A percentile compares a stretch with the other conserved stretches of the same genome.
Evolutionary conservation across 1,140 invertebrate genomes (phyloP).

Genomic region (Bombyx mandarina): DNA sequence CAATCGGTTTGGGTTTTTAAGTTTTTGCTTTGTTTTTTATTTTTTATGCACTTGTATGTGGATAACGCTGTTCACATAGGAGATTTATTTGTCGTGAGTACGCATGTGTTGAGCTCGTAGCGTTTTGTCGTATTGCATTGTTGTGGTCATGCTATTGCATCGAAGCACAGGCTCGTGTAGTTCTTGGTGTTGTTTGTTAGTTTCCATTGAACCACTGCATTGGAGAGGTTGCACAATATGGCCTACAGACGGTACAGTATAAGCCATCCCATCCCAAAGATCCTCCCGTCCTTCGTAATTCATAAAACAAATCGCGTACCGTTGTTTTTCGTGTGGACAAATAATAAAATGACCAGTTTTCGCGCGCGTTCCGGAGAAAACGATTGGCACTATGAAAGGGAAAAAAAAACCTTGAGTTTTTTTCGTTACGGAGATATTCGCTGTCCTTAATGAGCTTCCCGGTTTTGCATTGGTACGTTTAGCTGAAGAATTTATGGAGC

Average conservation of each 20-base stretch:
- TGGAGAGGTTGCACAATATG: slow-evolving; percentile 66
- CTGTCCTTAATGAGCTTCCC: slow-evolving; percentile 54
- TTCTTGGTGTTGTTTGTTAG: slow-evolving; percentile 67
- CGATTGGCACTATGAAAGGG: slow-evolving; percentile 65
- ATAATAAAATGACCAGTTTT: slow-evolving; percentile 31
- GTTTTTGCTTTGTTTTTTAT: slow-evolving; percentile 50
- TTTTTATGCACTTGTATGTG: slow-evolving; percentile 61
- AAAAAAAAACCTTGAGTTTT: slow-evolving; percentile 23
- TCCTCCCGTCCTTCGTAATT: slow-evolving; percentile 48
- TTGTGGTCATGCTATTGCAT: slow-evolving; percentile 64
- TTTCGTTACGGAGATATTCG: slow-evolving; percentile 33
- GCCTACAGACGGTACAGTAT: slow-evolving; percentile 62
- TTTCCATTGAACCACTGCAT: slow-evolving; percentile 63
- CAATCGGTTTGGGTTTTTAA: slow-evolving; percentile 59
- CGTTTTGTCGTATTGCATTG: slow-evolving; percentile 67
- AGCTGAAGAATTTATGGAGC: slow-evolving; percentile 93
- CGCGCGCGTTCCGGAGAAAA: slow-evolving; percentile 37
- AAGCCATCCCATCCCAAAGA: slow-evolving; percentile 46
- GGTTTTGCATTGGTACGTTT: slow-evolving; percentile 70
- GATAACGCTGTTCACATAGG: slow-evolving; percentile 56
- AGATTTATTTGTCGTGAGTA: slow-evolving; percentile 50
- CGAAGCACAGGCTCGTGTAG: slow-evolving; percentile 63
- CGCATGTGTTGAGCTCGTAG: slow-evolving; percentile 65
- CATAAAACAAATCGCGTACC: slow-evolving; percentile 36
- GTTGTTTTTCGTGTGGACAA: slow-evolving; percentile 35